Evolutionary conservation across 2,888 invertebrate genomes (phyloP).

Genomic region (Drosophila suboccidentalis): DNA sequence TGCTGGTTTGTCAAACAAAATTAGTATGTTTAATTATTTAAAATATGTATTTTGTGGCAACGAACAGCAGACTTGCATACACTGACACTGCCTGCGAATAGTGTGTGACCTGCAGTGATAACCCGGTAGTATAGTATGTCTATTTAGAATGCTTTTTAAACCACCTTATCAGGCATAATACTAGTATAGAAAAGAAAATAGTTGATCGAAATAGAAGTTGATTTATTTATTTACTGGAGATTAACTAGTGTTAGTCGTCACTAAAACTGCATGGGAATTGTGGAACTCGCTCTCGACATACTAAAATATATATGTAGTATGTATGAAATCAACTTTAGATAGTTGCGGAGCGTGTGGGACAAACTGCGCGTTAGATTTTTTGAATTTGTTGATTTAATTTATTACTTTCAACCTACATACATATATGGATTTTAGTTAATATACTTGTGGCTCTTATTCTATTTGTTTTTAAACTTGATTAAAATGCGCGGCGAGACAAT

Average conservation of each 20-base stretch:
- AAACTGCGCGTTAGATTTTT: conserved; percentile 68
- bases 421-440: conserved; percentile 44
- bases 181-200: background rate
- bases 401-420: conserved; percentile 48
- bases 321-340: conserved; percentile 10
- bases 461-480: conserved; percentile 47
- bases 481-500: conserved; percentile 31
- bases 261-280: conserved; percentile 2
- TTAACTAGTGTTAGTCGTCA: conserved; percentile 7
- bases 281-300: conserved; percentile 5
- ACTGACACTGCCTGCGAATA: background rate
- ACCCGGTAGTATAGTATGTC: background rate
- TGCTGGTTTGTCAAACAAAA: background rate
- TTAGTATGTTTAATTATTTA: background rate
- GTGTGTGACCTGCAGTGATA: background rate
- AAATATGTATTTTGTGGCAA: background rate
- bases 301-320: background rate
- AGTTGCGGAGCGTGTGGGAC: conserved; percentile 25
- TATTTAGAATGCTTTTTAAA: background rate
- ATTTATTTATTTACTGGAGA: background rate
- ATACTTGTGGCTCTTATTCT: conserved; percentile 13
- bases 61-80: background rate
- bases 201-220: background rate
- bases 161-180: conserved; percentile 9
- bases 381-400: conserved; percentile 51